Conservation (phyloP, 2,888 invertebrate species). For the Epistrophella euchroma region DNA sequence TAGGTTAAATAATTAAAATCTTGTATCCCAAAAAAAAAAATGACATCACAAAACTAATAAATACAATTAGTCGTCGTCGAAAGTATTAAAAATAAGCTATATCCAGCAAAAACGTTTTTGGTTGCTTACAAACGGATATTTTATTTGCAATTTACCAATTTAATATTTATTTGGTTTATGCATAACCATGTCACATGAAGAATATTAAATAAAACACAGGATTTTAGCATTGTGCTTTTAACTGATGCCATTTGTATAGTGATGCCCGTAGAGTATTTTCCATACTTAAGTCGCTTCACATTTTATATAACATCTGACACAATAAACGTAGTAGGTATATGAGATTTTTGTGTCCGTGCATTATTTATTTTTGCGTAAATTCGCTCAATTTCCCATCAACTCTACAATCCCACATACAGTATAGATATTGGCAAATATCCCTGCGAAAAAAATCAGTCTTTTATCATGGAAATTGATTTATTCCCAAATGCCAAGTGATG, state of each 20-base stretch:
- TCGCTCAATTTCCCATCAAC: constrained; percentile 64
- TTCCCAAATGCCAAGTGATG: constrained; percentile 50
- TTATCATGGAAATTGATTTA: constrained; percentile 72
- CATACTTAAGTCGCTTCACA: constrained; percentile 41
- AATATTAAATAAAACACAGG: constrained; percentile 31
- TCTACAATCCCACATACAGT: neutral
- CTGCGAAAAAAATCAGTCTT: constrained; percentile 54
- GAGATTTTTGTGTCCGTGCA: constrained; percentile 53
- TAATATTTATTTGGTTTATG: constrained; percentile 15
- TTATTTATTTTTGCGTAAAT: constrained; percentile 69
- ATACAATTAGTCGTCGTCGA: neutral
- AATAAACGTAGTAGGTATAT: constrained; percentile 51
- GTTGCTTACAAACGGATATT: constrained; percentile 28
- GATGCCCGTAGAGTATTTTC: neutral
- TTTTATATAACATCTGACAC: constrained; percentile 32
- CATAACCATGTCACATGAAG: constrained; percentile 20
- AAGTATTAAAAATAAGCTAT: neutral
- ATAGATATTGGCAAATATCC: constrained; percentile 44
- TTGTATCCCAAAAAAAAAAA: neutral
- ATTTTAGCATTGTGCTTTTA: constrained; percentile 10
- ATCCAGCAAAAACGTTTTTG: neutral
- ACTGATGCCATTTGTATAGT: constrained; percentile 22
- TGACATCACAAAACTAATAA: constrained; percentile 12
- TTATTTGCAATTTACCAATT: constrained; percentile 23
- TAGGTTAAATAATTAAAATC: neutral